Percentiles rank a stretch among this genome's conserved stretches.
These are phyloP conservation scores for Isurus oxyrinchus DNA, from an alignment of 2,113 vertebrate genomes.

Conservation along the genomic window DNA sequence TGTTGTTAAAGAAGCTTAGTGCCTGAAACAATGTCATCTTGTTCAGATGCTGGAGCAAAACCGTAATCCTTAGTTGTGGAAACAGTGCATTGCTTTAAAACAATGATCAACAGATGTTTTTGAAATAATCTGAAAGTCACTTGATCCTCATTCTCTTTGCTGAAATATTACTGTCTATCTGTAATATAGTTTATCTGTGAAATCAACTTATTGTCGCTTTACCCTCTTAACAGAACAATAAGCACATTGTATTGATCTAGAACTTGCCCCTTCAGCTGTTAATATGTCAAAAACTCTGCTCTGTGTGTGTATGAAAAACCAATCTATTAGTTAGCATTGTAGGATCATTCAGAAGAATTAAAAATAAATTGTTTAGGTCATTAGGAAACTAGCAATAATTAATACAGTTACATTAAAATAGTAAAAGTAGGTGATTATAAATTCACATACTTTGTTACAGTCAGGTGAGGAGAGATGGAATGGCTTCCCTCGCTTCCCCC, in stretches of 20 bases:
- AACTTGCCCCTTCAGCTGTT: background rate
- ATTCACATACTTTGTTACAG: background rate
- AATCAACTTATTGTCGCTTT: constrained; percentile 4
- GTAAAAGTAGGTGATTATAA: background rate
- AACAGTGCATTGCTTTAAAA: background rate
- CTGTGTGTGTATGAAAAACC: background rate
- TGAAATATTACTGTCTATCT: background rate
- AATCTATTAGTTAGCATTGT: background rate
- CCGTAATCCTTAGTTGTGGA: background rate
- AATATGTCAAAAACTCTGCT: background rate
- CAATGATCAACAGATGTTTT: background rate
- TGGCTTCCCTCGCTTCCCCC: too few species aligned
- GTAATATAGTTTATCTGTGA: background rate
- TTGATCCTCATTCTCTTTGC: background rate
- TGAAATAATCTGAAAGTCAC: background rate
- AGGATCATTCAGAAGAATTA: background rate
- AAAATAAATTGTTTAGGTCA: background rate
- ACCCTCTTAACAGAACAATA: background rate
- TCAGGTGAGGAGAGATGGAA: too few species aligned
- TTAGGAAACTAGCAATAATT: background rate
- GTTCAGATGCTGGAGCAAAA: background rate
- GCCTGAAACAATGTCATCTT: background rate
- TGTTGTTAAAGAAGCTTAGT: background rate
- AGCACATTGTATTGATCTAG: background rate
- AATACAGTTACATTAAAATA: background rate